Conservation (phyloP, 2,113 vertebrate genomes). For the Tychaedon coryphoeus region DNA sequence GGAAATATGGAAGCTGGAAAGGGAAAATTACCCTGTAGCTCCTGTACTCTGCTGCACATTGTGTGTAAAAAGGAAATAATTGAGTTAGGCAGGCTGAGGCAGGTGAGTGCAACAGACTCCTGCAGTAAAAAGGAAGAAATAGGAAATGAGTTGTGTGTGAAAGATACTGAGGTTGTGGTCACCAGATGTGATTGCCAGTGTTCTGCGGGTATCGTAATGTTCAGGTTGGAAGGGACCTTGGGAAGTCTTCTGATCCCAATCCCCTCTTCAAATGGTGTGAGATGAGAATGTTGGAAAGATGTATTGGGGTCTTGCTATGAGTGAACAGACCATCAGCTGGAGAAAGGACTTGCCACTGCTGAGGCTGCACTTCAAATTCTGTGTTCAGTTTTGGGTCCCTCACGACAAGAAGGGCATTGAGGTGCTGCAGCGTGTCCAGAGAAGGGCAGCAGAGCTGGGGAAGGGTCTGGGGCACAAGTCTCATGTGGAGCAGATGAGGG, state of each 20-base stretch:
- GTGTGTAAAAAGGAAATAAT: not conserved
- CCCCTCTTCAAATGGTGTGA: not conserved
- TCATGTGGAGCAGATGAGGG: not conserved
- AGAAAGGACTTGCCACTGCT: not conserved
- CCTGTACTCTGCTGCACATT: not conserved
- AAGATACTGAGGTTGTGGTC: not conserved
- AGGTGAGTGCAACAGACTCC: not conserved
- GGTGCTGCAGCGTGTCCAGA: fast-evolving
- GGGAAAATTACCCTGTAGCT: not conserved
- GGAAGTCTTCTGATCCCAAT: not conserved
- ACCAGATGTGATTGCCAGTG: not conserved
- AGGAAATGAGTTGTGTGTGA: not conserved
- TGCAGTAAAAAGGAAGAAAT: not conserved
- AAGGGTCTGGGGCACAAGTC: not conserved
- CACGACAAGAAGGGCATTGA: fast-evolving
- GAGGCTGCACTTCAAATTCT: not conserved
- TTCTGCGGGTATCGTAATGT: not conserved
- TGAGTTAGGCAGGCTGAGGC: not conserved
- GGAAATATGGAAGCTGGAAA: constrained; percentile 1
- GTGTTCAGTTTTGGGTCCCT: not conserved
- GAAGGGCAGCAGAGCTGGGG: not conserved
- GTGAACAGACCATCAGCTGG: not conserved
- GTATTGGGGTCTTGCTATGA: not conserved
- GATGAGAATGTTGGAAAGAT: not conserved
- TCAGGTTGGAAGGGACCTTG: not conserved